Conservation (phyloP, 1,140 invertebrate species). For the Eueides isabella region DNA sequence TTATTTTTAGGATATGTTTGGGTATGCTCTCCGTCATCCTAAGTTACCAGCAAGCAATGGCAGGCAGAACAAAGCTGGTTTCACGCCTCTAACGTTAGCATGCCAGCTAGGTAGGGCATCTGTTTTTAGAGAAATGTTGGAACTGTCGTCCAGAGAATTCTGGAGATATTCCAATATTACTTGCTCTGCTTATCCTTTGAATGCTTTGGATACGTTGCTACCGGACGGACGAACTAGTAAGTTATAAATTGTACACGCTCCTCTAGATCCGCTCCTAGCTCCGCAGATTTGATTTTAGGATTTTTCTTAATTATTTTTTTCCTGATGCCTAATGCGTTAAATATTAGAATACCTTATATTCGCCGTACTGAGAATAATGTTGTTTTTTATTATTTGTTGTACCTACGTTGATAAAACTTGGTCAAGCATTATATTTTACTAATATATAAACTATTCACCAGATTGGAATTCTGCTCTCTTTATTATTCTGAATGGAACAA, state of each 20-base stretch:
- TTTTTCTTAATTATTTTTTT: too few relatives aligned
- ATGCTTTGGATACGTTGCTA: conserved; percentile 96
- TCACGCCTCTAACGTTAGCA: conserved; percentile 97
- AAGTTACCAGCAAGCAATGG: conserved; percentile 95
- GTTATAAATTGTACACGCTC: not conserved
- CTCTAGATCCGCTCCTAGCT: too few relatives aligned
- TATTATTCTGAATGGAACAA: conserved; percentile 98
- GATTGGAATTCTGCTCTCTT: conserved; percentile 99
- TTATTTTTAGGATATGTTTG: conserved; percentile 95
- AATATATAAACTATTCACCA: conserved; percentile 62
- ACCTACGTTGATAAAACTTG: too few relatives aligned
- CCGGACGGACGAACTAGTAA: conserved; percentile 92
- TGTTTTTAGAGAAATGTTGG: conserved; percentile 99
- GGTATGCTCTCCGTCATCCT: conserved; percentile 97
- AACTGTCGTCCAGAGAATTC: conserved; percentile 96
- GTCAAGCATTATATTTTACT: too few relatives aligned
- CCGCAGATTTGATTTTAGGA: too few relatives aligned
- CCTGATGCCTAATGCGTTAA: too few relatives aligned
- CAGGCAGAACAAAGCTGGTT: conserved; percentile 92
- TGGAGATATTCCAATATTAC: conserved; percentile 99
- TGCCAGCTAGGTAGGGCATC: conserved; percentile 97
- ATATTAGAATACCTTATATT: too few relatives aligned
- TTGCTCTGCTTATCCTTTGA: conserved; percentile 98
- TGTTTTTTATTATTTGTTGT: too few relatives aligned
- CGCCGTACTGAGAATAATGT: too few relatives aligned